Percentiles rank a stretch among this genome's conserved stretches.
These are phyloP conservation scores for Bostrychus sinensis DNA, from an alignment of 2,113 vertebrate genomes.

Conservation along the genomic window DNA sequence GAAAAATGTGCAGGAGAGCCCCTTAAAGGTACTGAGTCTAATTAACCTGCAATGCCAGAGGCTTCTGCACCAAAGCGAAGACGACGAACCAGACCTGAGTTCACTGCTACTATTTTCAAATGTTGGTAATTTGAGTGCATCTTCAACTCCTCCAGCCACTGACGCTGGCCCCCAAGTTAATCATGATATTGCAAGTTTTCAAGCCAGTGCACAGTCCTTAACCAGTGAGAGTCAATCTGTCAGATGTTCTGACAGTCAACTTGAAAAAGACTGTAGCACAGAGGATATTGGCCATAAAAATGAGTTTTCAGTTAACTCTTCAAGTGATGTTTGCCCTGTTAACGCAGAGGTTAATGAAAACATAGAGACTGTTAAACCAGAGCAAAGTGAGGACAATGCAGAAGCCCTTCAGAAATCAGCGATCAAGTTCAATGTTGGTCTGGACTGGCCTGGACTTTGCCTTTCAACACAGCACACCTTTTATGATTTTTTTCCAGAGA, in stretches of 20 bases:
- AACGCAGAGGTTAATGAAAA: conserved; percentile 4
- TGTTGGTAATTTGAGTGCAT: background rate
- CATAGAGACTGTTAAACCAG: background rate
- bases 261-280: background rate
- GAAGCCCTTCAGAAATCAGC: conserved; percentile 1
- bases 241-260: background rate
- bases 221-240: conserved; percentile 7
- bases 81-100: background rate
- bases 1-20: conserved; percentile 34
- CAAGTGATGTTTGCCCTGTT: background rate
- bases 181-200: background rate
- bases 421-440: background rate
- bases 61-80: conserved; percentile 59
- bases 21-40: conserved; percentile 78
- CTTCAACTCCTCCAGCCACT: background rate
- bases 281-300: background rate
- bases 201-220: background rate
- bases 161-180: background rate
- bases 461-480: background rate
- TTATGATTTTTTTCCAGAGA: conserved; percentile 11
- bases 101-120: background rate
- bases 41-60: conserved; percentile 80
- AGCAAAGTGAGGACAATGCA: conserved; percentile 2
- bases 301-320: conserved; percentile 16
- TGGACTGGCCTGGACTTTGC: background rate